phyloP scores from a whole-genome alignment of 2,888 invertebrate genomes.

The Acronicta aceris region DNA sequence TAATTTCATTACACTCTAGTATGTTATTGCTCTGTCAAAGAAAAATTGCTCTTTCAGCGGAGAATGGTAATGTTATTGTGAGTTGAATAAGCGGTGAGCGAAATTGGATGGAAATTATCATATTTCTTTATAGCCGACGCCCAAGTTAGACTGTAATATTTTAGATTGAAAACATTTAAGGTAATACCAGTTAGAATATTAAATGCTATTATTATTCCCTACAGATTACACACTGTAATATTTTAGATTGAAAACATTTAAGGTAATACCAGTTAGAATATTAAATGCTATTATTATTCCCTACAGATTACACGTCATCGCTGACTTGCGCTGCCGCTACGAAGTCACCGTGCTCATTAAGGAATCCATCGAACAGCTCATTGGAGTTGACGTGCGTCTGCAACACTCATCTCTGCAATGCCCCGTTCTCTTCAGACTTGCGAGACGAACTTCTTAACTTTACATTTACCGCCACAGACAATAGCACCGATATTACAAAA shows the following conservation, averaged over 20 bases:
- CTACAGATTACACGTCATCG: conserved; percentile 74
- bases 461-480: conserved; percentile 58
- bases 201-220: conserved; percentile 48
- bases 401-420: conserved; percentile 74
- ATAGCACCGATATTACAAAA: conserved; percentile 63
- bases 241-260: conserved; percentile 44
- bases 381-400: conserved; percentile 77
- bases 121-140: conserved; percentile 50
- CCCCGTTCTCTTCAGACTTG: conserved; percentile 70
- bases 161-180: conserved; percentile 43
- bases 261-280: conserved; percentile 34
- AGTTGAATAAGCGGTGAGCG: conserved; percentile 50
- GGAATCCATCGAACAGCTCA: conserved; percentile 62
- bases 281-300: conserved; percentile 48
- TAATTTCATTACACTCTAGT: conserved; percentile 53
- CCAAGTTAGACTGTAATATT: conserved; percentile 25
- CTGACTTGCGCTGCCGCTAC: conserved; percentile 69
- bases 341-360: conserved; percentile 69
- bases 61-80: conserved; percentile 57
- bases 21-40: conserved; percentile 57
- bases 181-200: conserved; percentile 38
- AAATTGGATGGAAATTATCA: conserved; percentile 56
- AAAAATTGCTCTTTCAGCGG: conserved; percentile 52
- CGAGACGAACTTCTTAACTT: conserved; percentile 73
- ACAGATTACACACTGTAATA: conserved; percentile 68